These are phyloP conservation scores for Sclerurus mexicanus DNA, from an alignment of 2,113 vertebrate genomes.

Conservation along the genomic window DNA sequence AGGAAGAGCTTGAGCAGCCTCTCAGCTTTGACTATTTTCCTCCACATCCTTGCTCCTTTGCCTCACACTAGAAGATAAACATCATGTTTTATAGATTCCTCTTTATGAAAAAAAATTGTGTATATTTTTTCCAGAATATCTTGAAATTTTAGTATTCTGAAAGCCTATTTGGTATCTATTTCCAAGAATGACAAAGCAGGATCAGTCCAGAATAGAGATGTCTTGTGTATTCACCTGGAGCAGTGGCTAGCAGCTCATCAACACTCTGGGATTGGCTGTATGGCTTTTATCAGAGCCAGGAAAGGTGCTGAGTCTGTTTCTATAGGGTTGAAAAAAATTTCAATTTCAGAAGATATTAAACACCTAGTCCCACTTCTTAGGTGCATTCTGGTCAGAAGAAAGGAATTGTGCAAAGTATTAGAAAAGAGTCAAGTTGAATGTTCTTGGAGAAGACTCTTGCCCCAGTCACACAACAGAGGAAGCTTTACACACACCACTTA, in stretches of 20 bases:
- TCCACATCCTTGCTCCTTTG: not conserved
- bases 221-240: not conserved
- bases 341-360: not conserved
- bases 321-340: not conserved
- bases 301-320: not conserved
- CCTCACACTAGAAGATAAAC: not conserved
- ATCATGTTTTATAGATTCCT: not conserved
- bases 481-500: not conserved
- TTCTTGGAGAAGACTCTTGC: not conserved
- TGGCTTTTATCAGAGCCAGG: not conserved
- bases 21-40: not conserved
- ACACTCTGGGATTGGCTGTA: not conserved
- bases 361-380: not conserved
- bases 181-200: not conserved
- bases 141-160: not conserved
- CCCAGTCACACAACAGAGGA: not conserved
- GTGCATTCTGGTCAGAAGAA: not conserved
- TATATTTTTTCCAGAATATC: not conserved
- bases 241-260: not conserved
- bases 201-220: not conserved
- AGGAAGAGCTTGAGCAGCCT: not conserved
- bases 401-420: not conserved
- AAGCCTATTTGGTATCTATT: not conserved
- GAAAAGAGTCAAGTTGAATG: fast-evolving
- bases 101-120: not conserved